Evolutionary conservation across 2,888 invertebrate species (phyloP).

Genomic region (Suillia variegata): DNA sequence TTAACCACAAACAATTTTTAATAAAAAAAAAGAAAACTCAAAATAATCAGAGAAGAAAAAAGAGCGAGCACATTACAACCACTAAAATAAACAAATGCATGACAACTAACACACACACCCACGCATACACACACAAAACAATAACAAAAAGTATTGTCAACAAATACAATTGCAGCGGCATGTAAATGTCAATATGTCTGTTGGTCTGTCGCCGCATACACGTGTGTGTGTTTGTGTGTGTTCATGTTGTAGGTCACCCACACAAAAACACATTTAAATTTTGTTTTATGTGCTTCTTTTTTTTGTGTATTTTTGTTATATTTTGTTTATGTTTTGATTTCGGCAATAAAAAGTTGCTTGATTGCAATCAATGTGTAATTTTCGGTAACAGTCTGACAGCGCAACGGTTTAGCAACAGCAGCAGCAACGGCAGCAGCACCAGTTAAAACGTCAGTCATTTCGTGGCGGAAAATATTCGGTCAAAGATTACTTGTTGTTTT

Average conservation of each 20-base stretch:
- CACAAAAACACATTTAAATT: not conserved
- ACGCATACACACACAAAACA: not conserved
- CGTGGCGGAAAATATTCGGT: not conserved
- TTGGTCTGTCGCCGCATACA: too few species aligned
- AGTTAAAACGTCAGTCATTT: constrained; percentile 18
- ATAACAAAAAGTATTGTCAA: not conserved
- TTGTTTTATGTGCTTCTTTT: not conserved
- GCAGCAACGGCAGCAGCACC: constrained; percentile 14
- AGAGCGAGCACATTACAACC: not conserved
- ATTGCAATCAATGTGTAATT: constrained; percentile 16
- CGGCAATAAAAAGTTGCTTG: not conserved
- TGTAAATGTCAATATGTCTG: not conserved
- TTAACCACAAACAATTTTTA: too few species aligned
- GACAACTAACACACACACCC: too few species aligned
- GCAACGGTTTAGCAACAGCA: too few species aligned
- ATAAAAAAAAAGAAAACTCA: too few species aligned
- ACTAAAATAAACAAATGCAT: not conserved
- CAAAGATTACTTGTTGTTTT: too few species aligned
- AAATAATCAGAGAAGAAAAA: not conserved
- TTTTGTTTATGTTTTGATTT: too few species aligned
- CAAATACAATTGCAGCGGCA: not conserved
- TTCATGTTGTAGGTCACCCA: not conserved
- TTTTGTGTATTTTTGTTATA: too few species aligned
- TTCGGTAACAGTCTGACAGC: constrained; percentile 21
- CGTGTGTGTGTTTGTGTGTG: not conserved